A percentile compares a stretch with the other conserved stretches of the same genome.
These are phyloP conservation scores for Tympanoctomys barrerae DNA, from an alignment of 2,797 vertebrate genomes.

Conservation along the genomic window DNA sequence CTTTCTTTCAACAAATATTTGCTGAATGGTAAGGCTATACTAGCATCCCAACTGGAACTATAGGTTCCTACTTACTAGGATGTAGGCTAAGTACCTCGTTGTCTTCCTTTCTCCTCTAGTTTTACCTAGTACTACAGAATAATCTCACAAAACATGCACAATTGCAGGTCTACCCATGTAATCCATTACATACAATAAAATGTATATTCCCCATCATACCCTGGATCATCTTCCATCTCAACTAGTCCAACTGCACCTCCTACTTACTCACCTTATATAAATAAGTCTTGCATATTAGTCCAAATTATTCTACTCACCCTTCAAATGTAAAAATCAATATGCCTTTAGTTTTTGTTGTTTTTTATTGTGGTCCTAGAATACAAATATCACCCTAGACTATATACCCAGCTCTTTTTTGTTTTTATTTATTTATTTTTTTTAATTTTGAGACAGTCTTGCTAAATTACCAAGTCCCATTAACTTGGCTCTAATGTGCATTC, in stretches of 20 bases:
- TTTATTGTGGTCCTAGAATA: background rate
- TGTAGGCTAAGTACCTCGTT: background rate
- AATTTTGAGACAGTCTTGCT: background rate
- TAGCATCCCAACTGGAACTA: slow-evolving; percentile 7
- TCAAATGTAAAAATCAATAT: background rate
- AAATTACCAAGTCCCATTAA: background rate
- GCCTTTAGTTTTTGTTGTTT: background rate
- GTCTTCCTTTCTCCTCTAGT: slow-evolving; percentile 11
- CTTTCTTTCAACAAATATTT: slow-evolving; percentile 21
- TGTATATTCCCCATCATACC: slow-evolving; percentile 1
- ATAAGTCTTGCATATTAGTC: background rate
- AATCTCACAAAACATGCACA: background rate
- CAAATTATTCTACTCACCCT: background rate
- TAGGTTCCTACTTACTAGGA: background rate
- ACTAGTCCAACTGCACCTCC: background rate
- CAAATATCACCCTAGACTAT: background rate
- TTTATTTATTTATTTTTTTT: background rate
- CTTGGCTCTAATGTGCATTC: background rate
- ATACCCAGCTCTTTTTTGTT: background rate
- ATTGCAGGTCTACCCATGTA: background rate
- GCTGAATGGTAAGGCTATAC: background rate
- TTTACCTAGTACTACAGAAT: background rate
- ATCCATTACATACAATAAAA: slow-evolving; percentile 38
- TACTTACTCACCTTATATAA: background rate
- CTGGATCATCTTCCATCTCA: slow-evolving; percentile 24